These are phyloP conservation scores for Talpa occidentalis DNA, from an alignment of 2,113 vertebrate genomes.

Conservation along the genomic window DNA sequence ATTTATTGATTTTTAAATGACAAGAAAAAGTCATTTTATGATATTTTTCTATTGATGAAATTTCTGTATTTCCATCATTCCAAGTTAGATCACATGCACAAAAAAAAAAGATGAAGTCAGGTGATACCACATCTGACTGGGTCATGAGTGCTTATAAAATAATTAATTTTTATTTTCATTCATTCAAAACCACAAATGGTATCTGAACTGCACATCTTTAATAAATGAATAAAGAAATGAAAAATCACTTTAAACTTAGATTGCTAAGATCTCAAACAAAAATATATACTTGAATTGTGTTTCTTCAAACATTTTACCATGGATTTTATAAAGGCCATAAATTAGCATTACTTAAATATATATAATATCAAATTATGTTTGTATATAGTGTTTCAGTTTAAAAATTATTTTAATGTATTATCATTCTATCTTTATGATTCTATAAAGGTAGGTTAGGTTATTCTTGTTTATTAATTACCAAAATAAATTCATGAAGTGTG, in stretches of 20 bases:
- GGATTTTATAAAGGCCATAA: slow-evolving; percentile 23
- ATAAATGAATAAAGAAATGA: not conserved
- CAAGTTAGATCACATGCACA: not conserved
- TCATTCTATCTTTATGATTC: not conserved
- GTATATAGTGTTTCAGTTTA: not conserved
- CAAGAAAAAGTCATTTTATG: not conserved
- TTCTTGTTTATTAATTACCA: not conserved
- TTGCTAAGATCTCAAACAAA: not conserved
- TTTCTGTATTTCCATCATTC: not conserved
- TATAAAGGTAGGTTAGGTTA: not conserved
- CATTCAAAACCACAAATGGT: slow-evolving; percentile 23
- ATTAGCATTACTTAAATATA: slow-evolving; percentile 1
- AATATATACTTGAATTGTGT: not conserved
- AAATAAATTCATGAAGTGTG: slow-evolving; percentile 6
- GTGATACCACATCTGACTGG: not conserved
- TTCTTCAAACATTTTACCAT: not conserved
- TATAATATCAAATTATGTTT: not conserved
- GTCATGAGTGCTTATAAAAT: not conserved
- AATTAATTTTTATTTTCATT: slow-evolving; percentile 31
- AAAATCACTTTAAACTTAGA: slow-evolving; percentile 2
- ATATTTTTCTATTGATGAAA: not conserved
- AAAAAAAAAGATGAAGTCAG: not conserved
- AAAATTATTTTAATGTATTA: slow-evolving; percentile 33
- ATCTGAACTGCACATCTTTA: not conserved
- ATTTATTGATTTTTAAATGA: slow-evolving; percentile 15